These are phyloP conservation scores for Amblyraja radiata DNA, from an alignment of 2,797 vertebrate genomes.

Conservation along the genomic window DNA sequence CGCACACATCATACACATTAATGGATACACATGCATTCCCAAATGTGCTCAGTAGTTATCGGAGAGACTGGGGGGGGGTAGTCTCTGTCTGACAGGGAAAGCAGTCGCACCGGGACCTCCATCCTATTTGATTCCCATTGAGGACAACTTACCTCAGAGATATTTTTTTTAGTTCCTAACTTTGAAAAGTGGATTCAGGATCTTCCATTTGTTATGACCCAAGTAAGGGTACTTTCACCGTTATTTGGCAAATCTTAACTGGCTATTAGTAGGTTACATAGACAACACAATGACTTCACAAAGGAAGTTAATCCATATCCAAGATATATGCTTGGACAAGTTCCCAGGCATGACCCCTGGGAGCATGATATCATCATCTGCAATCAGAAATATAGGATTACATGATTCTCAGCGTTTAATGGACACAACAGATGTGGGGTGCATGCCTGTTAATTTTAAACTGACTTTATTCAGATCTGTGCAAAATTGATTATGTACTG, in stretches of 20 bases:
- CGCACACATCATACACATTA: too few relatives aligned
- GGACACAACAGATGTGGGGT: neutral
- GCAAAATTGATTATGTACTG: neutral
- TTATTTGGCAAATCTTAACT: neutral
- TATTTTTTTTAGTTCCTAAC: too few relatives aligned
- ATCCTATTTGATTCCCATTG: neutral
- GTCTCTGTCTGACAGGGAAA: too few relatives aligned
- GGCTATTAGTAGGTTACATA: neutral
- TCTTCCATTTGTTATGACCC: neutral
- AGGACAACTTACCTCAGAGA: too few relatives aligned
- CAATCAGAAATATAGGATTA: slow-evolving; percentile 12
- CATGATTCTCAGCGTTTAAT: neutral
- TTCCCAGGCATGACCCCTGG: slow-evolving; percentile 1
- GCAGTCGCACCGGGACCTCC: too few relatives aligned
- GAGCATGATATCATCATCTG: neutral
- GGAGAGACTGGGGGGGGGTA: too few relatives aligned
- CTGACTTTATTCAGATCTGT: neutral
- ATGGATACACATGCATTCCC: too few relatives aligned
- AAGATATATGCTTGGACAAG: neutral
- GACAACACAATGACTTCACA: neutral
- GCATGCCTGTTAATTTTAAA: neutral
- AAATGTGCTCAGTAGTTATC: too few relatives aligned
- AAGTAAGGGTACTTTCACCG: neutral
- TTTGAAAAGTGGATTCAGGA: neutral
- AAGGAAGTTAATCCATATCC: neutral